Evolutionary conservation across 1,140 invertebrate genomes (phyloP), one percentile per base, ranked within the genome.

Genomic region (Drosophila sucinea): DNA sequence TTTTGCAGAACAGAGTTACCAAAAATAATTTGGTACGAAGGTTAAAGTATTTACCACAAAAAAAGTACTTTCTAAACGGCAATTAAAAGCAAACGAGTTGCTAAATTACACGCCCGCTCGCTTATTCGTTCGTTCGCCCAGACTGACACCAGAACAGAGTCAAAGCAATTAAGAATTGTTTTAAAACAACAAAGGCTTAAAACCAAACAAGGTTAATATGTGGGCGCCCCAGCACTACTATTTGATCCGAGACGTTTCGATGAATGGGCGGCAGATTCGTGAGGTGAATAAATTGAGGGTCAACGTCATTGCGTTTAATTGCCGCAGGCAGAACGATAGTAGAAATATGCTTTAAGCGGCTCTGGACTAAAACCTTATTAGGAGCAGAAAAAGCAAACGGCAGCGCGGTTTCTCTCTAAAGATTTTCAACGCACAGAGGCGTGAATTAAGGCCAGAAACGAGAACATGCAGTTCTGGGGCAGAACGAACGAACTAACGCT

Each of bases 271-370:
- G 17, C 17, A 0, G 17, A 35, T 35, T 35, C 56, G 61, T 44
- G 55, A 33, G 32, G 32, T 51, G 4, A 51, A 35, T 55, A 73
- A 63, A 44, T 70, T 78, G 83, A 81, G 79, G 83, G 83, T 79
- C 76, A 86, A 77, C 79, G 83, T 87, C 79, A 87, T 82, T 64
- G 68, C 58, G 55, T 70, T 79, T 71, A 75, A 82, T 79, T 79
- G 77, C 17, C 61, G 33, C 32, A 40, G 10, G 32, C 17, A 17
- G 17, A 17, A 17, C 35, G 58, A n/a, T 38, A 38, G 4, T 38
- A 60, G 64, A 27, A 77, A 77, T 8, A 64, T n/a, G 73, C 74
- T 77, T 77, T 77, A 32, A 47, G 56, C 35, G 35, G 64, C 64
- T 62, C 61, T 56, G 56, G 72, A 56, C 63, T 68, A 73, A 51